Base-by-base conservation (phyloP, 2,888 invertebrate species). In the Junonia oenone region DNA sequence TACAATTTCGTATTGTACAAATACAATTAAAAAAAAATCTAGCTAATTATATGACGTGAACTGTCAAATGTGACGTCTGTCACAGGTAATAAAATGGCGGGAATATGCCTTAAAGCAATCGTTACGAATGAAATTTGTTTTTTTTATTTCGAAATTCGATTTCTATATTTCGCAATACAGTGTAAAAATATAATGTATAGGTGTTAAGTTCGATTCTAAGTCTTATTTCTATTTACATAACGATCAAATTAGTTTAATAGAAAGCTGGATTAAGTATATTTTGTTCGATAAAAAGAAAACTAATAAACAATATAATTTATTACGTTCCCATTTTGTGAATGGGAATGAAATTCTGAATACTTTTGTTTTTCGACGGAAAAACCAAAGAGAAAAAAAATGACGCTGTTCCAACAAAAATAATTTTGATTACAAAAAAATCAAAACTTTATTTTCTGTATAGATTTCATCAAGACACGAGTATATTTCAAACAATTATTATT, bases 241-340 rank as follows among this genome's bases (percentile, higher is more conserved):
- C 71, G 74, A 74, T 71, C 73, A 74, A 73, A 73, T 68, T 68
- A 59, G 63, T 66, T 65, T 62, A 61, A 61, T n/a, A 61, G 8
- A 17, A 38, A 61, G 56, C 58, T 5, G n/a, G 11, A 11, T 31
- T n/a, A 11, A 11, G 11, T 11, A 31, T 11, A 22, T 13, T n/a
- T 2, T 5, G 15, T 43, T 13, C 19, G n/a, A n/a, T 22, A 22
- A 22, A 22, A 6, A 40, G n/a, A 40, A 17, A 13, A n/a, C 2
- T 4, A 43, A 22, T 13, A 6, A 9, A 37, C 3, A 15, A 15
- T 15, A 38, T 38, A 17, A 38, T 17, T 15, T 38, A 17, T 15
- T 13, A 5, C 35, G 6, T 13, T 35, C 6, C 14, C 13, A 35
- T 35, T 19, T 19, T 19, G 9, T 40, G 11, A 5, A 5, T 19